These are phyloP conservation scores for Catostomus latipinnis DNA, from an alignment of 2,797 vertebrate species.

Conservation along the genomic window DNA sequence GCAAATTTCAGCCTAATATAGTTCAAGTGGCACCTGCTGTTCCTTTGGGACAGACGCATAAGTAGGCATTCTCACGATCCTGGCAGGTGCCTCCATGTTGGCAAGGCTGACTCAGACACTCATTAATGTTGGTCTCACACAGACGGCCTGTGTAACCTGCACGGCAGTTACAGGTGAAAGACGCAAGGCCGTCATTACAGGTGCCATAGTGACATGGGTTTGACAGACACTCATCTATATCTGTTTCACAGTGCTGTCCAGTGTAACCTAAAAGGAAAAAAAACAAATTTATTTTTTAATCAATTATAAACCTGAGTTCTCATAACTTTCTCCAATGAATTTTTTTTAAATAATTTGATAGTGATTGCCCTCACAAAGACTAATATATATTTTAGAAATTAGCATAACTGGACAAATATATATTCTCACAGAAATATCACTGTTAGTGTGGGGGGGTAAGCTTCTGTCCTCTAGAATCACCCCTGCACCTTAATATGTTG, in stretches of 20 bases:
- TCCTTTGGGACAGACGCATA: slow-evolving; percentile 90
- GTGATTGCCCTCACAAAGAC: too few relatives aligned
- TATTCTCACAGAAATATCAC: too few relatives aligned
- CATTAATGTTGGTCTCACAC: slow-evolving; percentile 95
- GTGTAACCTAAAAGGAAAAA: slow-evolving; percentile 82
- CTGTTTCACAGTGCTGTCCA: slow-evolving; percentile 86
- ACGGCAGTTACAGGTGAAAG: slow-evolving; percentile 88
- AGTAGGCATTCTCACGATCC: slow-evolving; percentile 87
- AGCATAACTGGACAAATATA: too few relatives aligned
- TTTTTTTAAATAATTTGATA: too few relatives aligned
- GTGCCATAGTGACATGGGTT: slow-evolving; percentile 93
- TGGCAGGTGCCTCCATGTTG: slow-evolving; percentile 92
- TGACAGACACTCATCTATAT: slow-evolving; percentile 89
- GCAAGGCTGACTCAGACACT: slow-evolving; percentile 95
- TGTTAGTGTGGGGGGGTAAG: too few relatives aligned
- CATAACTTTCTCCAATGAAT: not conserved
- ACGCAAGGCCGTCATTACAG: slow-evolving; percentile 88
- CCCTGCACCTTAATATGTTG: too few relatives aligned
- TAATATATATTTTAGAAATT: too few relatives aligned
- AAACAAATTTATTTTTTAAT: not conserved
- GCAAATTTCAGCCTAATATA: not conserved
- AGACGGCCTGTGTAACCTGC: slow-evolving; percentile 90
- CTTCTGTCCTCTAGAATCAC: too few relatives aligned
- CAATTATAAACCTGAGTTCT: not conserved
- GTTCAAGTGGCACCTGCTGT: slow-evolving; percentile 81